These are phyloP conservation scores for Erpobdella octoculata DNA, from an alignment of 2,888 invertebrate genomes.

Conservation along the genomic window DNA sequence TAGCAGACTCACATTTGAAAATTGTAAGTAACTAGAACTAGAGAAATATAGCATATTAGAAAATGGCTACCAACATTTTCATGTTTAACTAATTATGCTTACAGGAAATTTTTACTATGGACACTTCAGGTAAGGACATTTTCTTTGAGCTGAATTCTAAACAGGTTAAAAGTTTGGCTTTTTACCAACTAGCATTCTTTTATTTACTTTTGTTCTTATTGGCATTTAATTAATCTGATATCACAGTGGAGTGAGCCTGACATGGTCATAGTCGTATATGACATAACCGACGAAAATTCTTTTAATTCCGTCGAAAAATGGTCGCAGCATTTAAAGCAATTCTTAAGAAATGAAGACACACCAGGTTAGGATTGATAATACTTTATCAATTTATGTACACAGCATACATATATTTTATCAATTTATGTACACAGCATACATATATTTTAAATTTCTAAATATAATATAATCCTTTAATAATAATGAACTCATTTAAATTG, in stretches of 20 bases:
- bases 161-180: background rate
- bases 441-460: too few relatives aligned
- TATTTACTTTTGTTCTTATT: background rate
- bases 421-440: too few relatives aligned
- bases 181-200: background rate
- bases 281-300: conserved; percentile 4
- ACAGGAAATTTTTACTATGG: conserved; percentile 22
- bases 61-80: background rate
- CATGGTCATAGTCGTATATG: conserved; percentile 3
- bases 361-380: background rate
- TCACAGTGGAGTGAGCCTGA: conserved; percentile 2
- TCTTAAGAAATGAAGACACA: background rate
- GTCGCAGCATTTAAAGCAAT: background rate
- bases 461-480: too few relatives aligned
- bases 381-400: too few relatives aligned
- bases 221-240: background rate
- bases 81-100: background rate
- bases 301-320: conserved; percentile 8
- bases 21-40: conserved; percentile 6
- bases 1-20: background rate
- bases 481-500: too few relatives aligned
- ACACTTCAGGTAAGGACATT: conserved; percentile 15
- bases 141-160: conserved; percentile 16
- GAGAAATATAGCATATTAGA: background rate
- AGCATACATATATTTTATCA: too few relatives aligned